Evolutionary conservation across 2,888 invertebrate species (phyloP).

Genomic region (Andricus curvator): DNA sequence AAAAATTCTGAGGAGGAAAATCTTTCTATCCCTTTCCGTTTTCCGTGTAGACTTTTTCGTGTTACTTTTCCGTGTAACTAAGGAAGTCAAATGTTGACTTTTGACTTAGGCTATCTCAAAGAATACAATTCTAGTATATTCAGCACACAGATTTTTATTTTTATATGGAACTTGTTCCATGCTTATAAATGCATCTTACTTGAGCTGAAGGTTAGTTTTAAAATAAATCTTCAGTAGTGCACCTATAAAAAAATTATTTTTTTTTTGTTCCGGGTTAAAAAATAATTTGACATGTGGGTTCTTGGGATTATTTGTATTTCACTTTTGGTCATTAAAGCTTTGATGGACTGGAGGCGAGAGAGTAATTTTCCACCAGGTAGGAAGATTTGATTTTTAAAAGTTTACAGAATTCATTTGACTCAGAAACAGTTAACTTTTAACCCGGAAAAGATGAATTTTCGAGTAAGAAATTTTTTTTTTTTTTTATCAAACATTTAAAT

Average conservation of each 20-base stretch:
- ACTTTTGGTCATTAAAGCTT: constrained; percentile 57
- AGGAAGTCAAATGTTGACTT: background rate
- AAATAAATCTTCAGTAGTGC: background rate
- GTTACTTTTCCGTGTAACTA: constrained; percentile 6
- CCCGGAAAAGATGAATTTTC: too few species aligned
- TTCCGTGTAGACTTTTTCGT: background rate
- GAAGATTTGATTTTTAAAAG: background rate
- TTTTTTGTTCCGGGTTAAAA: background rate
- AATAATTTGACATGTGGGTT: constrained; percentile 65
- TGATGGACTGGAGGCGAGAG: constrained; percentile 54
- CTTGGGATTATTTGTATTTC: constrained; percentile 54
- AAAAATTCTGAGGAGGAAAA: background rate
- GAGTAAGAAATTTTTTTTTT: too few species aligned
- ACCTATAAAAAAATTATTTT: background rate
- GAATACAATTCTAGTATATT: background rate
- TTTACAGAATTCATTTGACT: background rate
- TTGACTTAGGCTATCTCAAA: background rate
- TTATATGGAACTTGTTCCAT: background rate
- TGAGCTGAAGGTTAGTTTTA: background rate
- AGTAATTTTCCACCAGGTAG: constrained; percentile 69
- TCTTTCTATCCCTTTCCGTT: background rate
- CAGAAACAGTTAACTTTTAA: too few species aligned
- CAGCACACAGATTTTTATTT: background rate
- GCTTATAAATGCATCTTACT: background rate
- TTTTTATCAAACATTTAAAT: too few species aligned